Percentiles rank a stretch among this genome's conserved stretches.
Evolutionary conservation across 2,888 invertebrate species (phyloP).

Genomic region (Amorpha juglandis): DNA sequence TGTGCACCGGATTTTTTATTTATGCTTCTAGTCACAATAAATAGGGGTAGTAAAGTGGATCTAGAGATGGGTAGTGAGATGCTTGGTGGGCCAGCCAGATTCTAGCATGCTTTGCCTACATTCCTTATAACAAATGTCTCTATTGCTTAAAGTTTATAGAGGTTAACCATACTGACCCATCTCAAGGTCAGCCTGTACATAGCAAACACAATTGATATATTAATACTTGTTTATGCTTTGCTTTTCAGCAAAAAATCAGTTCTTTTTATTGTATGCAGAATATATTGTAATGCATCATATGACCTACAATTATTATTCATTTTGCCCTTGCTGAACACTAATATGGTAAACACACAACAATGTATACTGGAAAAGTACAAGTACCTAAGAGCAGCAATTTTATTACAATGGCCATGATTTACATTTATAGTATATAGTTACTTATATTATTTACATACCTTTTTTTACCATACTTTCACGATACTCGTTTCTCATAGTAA

Average conservation of each 20-base stretch:
- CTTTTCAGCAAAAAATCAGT: background rate
- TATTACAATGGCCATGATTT: background rate
- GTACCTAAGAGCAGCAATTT: background rate
- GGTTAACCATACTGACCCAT: too few relatives aligned
- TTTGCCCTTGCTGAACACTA: background rate
- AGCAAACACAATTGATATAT: background rate
- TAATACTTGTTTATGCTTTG: background rate
- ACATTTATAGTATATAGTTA: background rate
- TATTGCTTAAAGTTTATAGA: too few relatives aligned
- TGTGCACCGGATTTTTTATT: too few relatives aligned
- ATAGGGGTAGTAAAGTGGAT: too few relatives aligned
- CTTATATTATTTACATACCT: conserved; percentile 56
- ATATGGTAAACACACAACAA: background rate
- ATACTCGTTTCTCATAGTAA: conserved; percentile 81
- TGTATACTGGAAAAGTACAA: background rate
- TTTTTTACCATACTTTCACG: conserved; percentile 54
- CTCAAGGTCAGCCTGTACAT: too few relatives aligned
- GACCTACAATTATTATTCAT: background rate
- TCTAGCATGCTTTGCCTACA: too few relatives aligned
- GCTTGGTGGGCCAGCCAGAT: too few relatives aligned
- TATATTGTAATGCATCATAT: background rate
- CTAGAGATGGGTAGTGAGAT: too few relatives aligned
- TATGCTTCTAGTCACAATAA: too few relatives aligned
- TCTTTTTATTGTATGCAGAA: background rate
- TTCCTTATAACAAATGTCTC: too few relatives aligned